Percentiles rank a stretch among this genome's conserved stretches.
phyloP scores from a whole-genome alignment of 1,140 invertebrate species.

The Cephus cinctus region DNA sequence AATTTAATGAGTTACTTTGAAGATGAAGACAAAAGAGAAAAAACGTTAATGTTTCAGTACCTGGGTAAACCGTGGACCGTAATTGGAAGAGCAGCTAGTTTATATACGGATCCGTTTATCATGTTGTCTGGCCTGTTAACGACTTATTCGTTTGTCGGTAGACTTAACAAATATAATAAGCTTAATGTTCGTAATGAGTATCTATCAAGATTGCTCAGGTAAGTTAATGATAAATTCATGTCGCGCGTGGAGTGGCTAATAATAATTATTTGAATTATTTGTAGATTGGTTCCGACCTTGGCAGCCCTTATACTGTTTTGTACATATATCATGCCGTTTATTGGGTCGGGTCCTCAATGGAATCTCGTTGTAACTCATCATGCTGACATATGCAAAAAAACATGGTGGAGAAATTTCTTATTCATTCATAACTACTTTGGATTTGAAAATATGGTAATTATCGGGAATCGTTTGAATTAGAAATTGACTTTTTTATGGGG shows the following conservation, averaged over 20 bases:
- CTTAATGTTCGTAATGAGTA: constrained; percentile 63
- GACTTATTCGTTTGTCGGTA: constrained; percentile 64
- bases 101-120: constrained; percentile 77
- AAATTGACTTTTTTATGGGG: constrained; percentile 1
- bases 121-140: constrained; percentile 74
- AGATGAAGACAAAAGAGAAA: background rate
- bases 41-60: constrained; percentile 49
- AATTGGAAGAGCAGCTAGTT: constrained; percentile 68
- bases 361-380: constrained; percentile 64
- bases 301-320: constrained; percentile 66
- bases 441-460: constrained; percentile 63
- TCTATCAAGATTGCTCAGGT: constrained; percentile 63
- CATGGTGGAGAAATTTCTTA: constrained; percentile 65
- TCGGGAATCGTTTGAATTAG: constrained; percentile 3
- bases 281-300: constrained; percentile 62
- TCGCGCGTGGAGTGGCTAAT: background rate
- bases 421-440: constrained; percentile 68
- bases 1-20: constrained; percentile 1
- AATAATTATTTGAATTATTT: constrained; percentile 11
- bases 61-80: constrained; percentile 70
- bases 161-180: constrained; percentile 58
- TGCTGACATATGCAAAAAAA: constrained; percentile 62
- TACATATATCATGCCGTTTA: constrained; percentile 62
- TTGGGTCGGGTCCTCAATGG: constrained; percentile 67
- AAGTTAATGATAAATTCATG: constrained; percentile 9